Conservation (phyloP, 2,113 vertebrate genomes). For the Hemiscyllium ocellatum region DNA sequence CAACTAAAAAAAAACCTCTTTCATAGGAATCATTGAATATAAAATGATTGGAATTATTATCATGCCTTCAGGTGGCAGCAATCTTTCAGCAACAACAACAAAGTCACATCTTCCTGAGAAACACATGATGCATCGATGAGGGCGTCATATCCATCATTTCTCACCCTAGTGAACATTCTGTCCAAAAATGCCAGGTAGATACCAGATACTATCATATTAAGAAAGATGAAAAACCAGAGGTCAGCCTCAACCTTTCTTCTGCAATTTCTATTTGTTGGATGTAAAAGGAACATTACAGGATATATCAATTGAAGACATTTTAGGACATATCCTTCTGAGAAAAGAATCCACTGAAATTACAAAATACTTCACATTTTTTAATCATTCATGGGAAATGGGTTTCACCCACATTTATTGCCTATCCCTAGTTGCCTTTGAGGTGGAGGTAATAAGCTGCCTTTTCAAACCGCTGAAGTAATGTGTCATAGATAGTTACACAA, state of each 20-base stretch:
- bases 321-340: background rate
- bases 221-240: background rate
- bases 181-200: background rate
- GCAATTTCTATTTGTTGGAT: background rate
- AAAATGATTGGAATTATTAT: background rate
- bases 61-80: too few species aligned
- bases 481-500: too few species aligned
- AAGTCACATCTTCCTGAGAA: background rate
- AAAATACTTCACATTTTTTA: too few species aligned
- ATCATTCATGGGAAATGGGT: too few species aligned
- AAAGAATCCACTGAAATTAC: background rate
- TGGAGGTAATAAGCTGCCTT: too few species aligned
- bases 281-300: background rate
- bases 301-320: background rate
- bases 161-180: background rate
- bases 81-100: background rate
- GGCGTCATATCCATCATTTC: background rate
- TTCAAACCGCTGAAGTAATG: too few species aligned
- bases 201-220: background rate
- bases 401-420: too few species aligned
- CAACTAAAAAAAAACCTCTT: background rate
- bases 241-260: background rate
- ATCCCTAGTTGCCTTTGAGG: too few species aligned
- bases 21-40: background rate
- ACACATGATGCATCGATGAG: background rate